phyloP scores from a whole-genome alignment of 92 coral and sea anemone species.

The Pocillopora grandis region DNA sequence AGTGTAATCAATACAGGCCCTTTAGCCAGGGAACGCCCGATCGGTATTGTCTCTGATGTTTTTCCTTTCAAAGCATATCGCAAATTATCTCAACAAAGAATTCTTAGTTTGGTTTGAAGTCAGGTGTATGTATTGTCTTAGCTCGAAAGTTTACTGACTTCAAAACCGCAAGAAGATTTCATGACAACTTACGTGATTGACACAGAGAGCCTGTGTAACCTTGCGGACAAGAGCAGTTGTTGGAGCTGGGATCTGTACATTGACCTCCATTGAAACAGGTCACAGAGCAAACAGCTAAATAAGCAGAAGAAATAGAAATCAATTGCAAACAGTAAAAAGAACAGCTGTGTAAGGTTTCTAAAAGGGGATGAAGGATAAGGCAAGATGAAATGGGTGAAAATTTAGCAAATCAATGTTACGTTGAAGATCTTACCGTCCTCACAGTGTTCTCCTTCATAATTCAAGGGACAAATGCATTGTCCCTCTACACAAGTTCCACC shows the following conservation, averaged over 20 bases:
- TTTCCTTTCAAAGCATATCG: too few relatives aligned
- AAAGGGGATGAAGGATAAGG: not conserved
- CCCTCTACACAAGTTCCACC: conserved; percentile 84
- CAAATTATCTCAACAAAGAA: too few relatives aligned
- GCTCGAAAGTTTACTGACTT: too few relatives aligned
- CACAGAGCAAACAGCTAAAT: conserved; percentile 70
- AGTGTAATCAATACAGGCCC: too few relatives aligned
- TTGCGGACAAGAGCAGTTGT: conserved; percentile 80
- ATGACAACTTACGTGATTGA: conserved; percentile 70
- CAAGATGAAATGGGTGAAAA: not conserved
- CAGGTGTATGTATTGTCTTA: too few relatives aligned
- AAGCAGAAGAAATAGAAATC: not conserved
- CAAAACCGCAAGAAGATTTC: not conserved
- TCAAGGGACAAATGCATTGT: conserved; percentile 74
- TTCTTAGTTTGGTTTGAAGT: too few relatives aligned
- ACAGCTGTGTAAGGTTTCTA: not conserved
- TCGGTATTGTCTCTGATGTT: too few relatives aligned
- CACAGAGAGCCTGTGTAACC: conserved; percentile 85
- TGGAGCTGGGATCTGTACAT: conserved; percentile 72
- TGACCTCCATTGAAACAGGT: conserved; percentile 88
- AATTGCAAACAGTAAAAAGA: not conserved
- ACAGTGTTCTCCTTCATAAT: conserved; percentile 81
- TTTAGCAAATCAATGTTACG: not conserved
- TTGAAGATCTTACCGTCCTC: conserved; percentile 57
- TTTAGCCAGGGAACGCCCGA: too few relatives aligned